Evolutionary conservation across 2,888 invertebrate genomes (phyloP).

Genomic region (Stratiomys singularior): DNA sequence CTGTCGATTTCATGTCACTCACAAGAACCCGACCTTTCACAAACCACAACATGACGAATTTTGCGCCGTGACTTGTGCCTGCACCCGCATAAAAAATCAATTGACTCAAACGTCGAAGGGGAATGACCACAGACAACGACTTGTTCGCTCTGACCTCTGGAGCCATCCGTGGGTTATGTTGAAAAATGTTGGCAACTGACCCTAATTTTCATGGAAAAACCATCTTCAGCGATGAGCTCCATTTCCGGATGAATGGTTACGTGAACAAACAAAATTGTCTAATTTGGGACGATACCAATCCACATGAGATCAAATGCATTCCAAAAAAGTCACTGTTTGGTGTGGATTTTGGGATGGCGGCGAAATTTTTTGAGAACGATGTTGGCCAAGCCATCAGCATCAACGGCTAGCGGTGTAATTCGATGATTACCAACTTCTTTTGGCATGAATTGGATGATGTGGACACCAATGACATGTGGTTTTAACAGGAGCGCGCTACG

Average conservation of each 20-base stretch:
- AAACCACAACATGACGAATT: conserved; percentile 43
- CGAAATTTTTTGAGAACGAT: background rate
- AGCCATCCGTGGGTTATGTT: no score
- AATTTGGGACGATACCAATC: background rate
- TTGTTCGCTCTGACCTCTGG: conserved; percentile 6
- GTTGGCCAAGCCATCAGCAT: background rate
- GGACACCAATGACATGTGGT: no score
- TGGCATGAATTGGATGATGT: no score
- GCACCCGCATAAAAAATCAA: conserved; percentile 31
- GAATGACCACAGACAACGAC: conserved; percentile 10
- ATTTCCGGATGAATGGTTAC: background rate
- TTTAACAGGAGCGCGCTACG: no score
- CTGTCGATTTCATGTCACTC: conserved; percentile 40
- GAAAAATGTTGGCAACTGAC: background rate
- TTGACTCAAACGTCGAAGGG: conserved; percentile 17
- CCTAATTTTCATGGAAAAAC: background rate
- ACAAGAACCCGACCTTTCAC: no score
- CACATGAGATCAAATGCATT: background rate
- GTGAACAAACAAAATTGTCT: no score
- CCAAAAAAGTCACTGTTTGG: background rate
- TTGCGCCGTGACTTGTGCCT: conserved; percentile 42
- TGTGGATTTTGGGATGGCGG: background rate
- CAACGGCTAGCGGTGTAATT: background rate
- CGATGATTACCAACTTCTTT: no score
- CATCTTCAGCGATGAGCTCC: background rate